phyloP scores from a whole-genome alignment of 2,888 invertebrate genomes.

The Rutpela maculata region DNA sequence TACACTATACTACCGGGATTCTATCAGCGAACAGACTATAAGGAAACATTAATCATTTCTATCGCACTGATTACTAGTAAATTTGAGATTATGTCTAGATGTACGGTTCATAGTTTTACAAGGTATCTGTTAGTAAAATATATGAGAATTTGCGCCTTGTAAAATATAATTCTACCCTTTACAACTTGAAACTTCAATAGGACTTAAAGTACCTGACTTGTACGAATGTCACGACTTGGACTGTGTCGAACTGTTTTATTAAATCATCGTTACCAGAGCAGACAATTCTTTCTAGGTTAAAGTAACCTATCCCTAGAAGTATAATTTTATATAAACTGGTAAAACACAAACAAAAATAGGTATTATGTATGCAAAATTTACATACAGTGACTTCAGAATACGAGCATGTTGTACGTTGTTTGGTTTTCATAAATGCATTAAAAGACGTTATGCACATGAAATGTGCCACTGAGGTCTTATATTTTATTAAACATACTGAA shows the following conservation, averaged over 20 bases:
- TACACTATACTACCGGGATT: too few species aligned
- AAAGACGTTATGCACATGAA: background rate
- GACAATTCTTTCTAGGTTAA: background rate
- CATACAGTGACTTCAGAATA: background rate
- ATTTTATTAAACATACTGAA: background rate
- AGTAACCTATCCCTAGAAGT: background rate
- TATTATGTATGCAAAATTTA: background rate
- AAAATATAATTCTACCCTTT: background rate
- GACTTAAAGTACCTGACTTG: background rate
- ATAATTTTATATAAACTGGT: background rate
- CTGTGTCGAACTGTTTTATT: background rate
- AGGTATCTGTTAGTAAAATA: too few species aligned
- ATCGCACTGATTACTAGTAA: too few species aligned
- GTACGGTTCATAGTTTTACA: too few species aligned
- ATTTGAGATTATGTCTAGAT: too few species aligned
- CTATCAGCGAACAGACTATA: too few species aligned
- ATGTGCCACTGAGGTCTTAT: background rate
- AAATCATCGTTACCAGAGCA: slow-evolving; percentile 4
- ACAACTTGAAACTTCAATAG: background rate
- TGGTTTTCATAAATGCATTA: background rate
- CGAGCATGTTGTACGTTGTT: background rate
- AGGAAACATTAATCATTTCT: too few species aligned
- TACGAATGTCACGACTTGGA: background rate
- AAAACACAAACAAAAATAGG: background rate
- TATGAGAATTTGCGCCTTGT: too few species aligned